Evolutionary conservation across 2,888 invertebrate genomes (phyloP).

Genomic region (Galeruca laticollis): DNA sequence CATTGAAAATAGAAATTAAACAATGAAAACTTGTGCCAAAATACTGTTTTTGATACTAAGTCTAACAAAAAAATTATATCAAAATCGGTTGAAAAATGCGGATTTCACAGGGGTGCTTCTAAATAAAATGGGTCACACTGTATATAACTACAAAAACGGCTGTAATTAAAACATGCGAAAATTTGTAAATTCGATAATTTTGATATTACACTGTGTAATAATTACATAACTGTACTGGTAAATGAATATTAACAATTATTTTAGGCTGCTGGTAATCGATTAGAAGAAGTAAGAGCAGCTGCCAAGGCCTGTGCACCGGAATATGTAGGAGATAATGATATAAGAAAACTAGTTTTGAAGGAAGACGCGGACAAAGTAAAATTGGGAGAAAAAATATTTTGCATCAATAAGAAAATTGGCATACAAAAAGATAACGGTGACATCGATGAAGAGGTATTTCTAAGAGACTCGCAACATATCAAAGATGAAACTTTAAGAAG

Average conservation of each 20-base stretch:
- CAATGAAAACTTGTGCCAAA: too few species aligned
- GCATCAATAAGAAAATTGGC: slow-evolving; percentile 6
- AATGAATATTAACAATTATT: neutral
- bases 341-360: neutral
- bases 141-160: too few species aligned
- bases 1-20: too few species aligned
- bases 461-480: neutral
- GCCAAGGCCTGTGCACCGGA: neutral
- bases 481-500: neutral
- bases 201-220: too few species aligned
- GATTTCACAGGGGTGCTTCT: too few species aligned
- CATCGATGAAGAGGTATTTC: neutral
- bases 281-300: neutral
- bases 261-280: neutral
- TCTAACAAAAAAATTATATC: too few species aligned
- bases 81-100: too few species aligned
- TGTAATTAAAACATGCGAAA: too few species aligned
- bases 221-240: too few species aligned
- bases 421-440: neutral
- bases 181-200: too few species aligned
- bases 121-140: too few species aligned
- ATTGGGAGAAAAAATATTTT: neutral
- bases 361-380: neutral
- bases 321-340: neutral
- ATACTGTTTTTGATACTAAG: too few species aligned